Percentiles rank a stretch among this genome's conserved stretches.
Conservation (phyloP, 2,888 invertebrate genomes). For the Pseudoips prasinana region DNA sequence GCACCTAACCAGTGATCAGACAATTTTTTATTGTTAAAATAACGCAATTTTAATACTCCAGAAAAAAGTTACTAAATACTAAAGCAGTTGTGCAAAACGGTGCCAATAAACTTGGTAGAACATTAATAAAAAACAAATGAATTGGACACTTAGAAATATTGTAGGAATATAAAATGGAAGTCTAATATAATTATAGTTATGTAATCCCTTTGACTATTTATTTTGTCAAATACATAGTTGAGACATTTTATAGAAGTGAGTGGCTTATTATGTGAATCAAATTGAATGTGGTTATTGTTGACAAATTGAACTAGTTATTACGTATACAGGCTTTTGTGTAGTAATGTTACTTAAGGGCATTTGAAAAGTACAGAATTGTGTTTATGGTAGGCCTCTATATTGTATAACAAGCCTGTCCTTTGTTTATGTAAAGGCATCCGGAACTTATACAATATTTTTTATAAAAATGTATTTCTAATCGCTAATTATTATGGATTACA, state of each 20-base stretch:
- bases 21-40: slow-evolving; percentile 23
- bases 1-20: slow-evolving; percentile 3
- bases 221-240: slow-evolving; percentile 19
- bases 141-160: slow-evolving; percentile 26
- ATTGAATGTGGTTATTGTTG: slow-evolving; percentile 1
- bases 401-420: too few species aligned
- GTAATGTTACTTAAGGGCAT: slow-evolving; percentile 16
- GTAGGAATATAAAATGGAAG: too few species aligned
- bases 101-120: slow-evolving; percentile 36
- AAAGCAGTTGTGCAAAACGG: slow-evolving; percentile 35
- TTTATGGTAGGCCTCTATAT: too few species aligned
- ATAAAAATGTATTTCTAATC: too few species aligned
- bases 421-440: too few species aligned
- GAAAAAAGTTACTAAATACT: slow-evolving; percentile 21
- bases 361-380: slow-evolving; percentile 15
- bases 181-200: slow-evolving; percentile 27
- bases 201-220: slow-evolving; percentile 25
- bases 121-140: slow-evolving; percentile 19
- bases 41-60: slow-evolving; percentile 27
- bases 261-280: background rate
- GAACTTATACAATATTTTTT: too few species aligned
- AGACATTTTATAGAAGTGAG: too few species aligned
- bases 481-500: too few species aligned
- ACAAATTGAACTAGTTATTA: too few species aligned
- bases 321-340: too few species aligned